These are phyloP conservation scores for Cricetomys ansorgei DNA, from an alignment of 2,113 vertebrate genomes.

Conservation along the genomic window DNA sequence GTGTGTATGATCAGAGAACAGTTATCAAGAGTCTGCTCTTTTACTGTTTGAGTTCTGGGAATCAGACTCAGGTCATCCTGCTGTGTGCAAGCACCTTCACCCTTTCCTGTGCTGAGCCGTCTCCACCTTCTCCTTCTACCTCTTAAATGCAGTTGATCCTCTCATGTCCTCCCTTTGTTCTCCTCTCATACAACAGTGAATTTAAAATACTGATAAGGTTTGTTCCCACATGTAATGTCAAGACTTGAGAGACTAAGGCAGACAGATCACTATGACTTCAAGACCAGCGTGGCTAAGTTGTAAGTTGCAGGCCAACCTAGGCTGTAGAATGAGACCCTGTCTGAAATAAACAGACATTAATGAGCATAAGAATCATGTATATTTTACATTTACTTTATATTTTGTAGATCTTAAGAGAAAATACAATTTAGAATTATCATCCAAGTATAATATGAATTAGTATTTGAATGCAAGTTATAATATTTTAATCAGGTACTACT, in stretches of 20 bases:
- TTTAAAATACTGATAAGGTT: neutral
- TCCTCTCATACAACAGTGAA: neutral
- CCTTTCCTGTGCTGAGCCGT: neutral
- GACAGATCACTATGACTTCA: neutral
- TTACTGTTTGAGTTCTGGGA: neutral
- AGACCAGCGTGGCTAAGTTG: neutral
- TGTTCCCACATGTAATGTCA: neutral
- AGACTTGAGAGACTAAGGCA: neutral
- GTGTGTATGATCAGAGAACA: neutral
- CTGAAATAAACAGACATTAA: neutral
- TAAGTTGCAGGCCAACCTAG: neutral
- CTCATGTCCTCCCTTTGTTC: neutral
- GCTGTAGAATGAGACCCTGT: too few species aligned
- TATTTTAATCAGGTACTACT: conserved; percentile 52
- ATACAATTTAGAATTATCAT: conserved; percentile 34
- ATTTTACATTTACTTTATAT: conserved; percentile 11
- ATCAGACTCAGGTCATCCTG: neutral
- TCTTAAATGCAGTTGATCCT: neutral
- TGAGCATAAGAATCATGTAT: neutral
- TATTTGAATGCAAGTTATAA: conserved; percentile 39
- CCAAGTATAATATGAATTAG: conserved; percentile 34
- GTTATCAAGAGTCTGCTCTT: neutral
- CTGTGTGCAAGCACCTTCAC: neutral
- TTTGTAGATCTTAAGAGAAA: conserved; percentile 59
- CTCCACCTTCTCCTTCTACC: neutral